Conservation (phyloP, 2,113 vertebrate species). For the human (Homo sapiens) region GRCh38 chr7:100017501-100018000, state of each 20-base stretch:
- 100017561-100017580: slow-evolving; percentile 20
- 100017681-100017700: slow-evolving; percentile 5
- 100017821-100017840: background rate
- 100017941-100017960: background rate
- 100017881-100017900: background rate
- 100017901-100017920: slow-evolving; percentile 22
- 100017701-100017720: background rate
- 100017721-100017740: background rate
- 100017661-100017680: slow-evolving; percentile 17
- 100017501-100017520: too few species aligned
- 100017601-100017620: slow-evolving; percentile 16
- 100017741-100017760: background rate
- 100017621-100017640: background rate
- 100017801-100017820: background rate
- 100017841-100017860: background rate
- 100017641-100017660: background rate
- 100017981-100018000: background rate
- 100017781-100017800: background rate
- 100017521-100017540: slow-evolving; percentile 37
- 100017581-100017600: slow-evolving; percentile 24
- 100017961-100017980: background rate
- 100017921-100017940: background rate
- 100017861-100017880: background rate
- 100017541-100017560: background rate
- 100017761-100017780: background rate